Evolutionary conservation across 2,888 invertebrate genomes (phyloP), one percentile per base, ranked within the genome.

Genomic region (Leucania comma): DNA sequence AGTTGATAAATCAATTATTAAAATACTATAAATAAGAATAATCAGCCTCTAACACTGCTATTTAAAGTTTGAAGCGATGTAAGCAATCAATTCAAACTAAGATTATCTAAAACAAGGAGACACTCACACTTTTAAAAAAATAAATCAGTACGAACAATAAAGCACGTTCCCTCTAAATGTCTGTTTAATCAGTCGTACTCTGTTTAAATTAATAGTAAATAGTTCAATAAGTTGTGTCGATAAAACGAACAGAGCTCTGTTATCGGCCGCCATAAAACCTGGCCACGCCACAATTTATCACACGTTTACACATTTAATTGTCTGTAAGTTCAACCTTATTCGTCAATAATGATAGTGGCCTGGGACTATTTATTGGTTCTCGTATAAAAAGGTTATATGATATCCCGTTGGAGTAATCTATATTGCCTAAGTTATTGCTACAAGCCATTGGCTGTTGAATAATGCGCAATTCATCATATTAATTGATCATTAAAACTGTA

Each of bases 151-250:
- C 38, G 46, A 65, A 53, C 54, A 72, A 81, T 84, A 83, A 83
- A 82, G 58, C 68, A 80, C 81, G 59, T 67, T 63, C 53, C 59
- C 56, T 80, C 69, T 85, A 83, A 83, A 82, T 75, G 84, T 83
- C 80, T 64, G 72, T 76, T 82, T 85, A 83, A 85, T 85, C 82
- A 72, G 78, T 77, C 62, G 81, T 73, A 68, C 68, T 82, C 75
- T 65, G 75, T 78, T 83, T 81, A 84, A 85, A 85, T 85, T 80
- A 83, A 85, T 85, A 84, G 78, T 85, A 84, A 85, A 85, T 82
- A 85, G 85, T 85, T 85, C 85, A 85, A 85, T 85, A 85, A 85
- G 80, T 84, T 80, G 77, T 77, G 83, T 78, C 75, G 84, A 85
- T 85, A 85, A 85, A 74, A 65, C 66, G 72, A 77, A 85, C 84